These are phyloP conservation scores for Caenorhabditis sp. DNA, from an alignment of 2,888 invertebrate species.

Conservation along the genomic window DNA sequence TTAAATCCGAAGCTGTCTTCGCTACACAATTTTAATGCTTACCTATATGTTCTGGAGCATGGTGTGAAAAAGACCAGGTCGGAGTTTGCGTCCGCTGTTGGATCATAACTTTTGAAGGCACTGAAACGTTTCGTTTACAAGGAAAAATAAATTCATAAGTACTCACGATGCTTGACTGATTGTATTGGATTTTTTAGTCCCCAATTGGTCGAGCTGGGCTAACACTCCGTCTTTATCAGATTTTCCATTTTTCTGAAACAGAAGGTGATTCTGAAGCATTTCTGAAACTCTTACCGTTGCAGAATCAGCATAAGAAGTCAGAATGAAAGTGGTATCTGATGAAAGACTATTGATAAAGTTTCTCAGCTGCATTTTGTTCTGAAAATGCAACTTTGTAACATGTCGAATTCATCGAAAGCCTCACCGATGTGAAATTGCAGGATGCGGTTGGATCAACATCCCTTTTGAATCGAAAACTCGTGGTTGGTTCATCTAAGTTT, in stretches of 20 bases:
- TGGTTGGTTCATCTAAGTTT: neutral
- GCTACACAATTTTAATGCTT: neutral
- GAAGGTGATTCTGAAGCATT: neutral
- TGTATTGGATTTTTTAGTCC: neutral
- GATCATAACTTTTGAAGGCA: constrained; percentile 16
- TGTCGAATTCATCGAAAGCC: neutral
- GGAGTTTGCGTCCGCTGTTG: neutral
- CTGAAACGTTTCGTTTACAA: constrained; percentile 24
- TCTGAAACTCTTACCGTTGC: constrained; percentile 18
- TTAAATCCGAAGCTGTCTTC: too few species aligned
- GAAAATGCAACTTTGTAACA: neutral
- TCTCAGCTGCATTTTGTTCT: constrained; percentile 22
- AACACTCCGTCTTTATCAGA: neutral
- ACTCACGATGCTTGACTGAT: constrained; percentile 17
- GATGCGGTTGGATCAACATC: constrained; percentile 19
- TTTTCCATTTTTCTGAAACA: neutral
- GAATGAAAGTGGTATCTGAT: neutral
- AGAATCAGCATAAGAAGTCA: constrained; percentile 36
- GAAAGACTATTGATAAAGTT: constrained; percentile 18
- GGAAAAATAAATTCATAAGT: too few species aligned
- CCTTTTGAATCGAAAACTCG: constrained; percentile 34
- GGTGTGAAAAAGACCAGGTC: constrained; percentile 48
- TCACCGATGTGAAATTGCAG: constrained; percentile 16
- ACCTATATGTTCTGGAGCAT: constrained; percentile 24
- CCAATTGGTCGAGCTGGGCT: neutral